Evolutionary conservation across 2,888 invertebrate species (phyloP).

Genomic region (Heliconius ethilla): DNA sequence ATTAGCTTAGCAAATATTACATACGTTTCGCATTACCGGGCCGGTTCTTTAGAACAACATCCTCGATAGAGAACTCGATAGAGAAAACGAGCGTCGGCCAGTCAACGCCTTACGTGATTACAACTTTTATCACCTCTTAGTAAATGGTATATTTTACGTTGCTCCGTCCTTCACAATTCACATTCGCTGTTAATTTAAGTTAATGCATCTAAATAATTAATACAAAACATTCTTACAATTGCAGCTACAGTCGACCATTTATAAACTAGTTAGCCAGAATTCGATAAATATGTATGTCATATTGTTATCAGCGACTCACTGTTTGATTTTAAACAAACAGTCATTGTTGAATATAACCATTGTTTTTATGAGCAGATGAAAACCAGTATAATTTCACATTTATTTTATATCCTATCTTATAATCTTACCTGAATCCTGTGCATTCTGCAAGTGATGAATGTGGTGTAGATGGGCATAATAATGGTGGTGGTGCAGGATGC

Average conservation of each 20-base stretch:
- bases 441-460: conserved; percentile 85
- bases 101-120: conserved; percentile 66
- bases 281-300: conserved; percentile 44
- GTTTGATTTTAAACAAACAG: conserved; percentile 68
- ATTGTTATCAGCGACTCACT: conserved; percentile 69
- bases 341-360: conserved; percentile 66
- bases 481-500: conserved; percentile 88
- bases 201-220: neutral
- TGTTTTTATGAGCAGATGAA: conserved; percentile 58
- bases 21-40: conserved; percentile 62
- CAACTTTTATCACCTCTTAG: conserved; percentile 65
- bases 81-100: conserved; percentile 63
- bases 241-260: conserved; percentile 13
- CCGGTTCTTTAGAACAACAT: conserved; percentile 65
- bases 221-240: neutral
- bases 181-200: neutral
- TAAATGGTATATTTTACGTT: conserved; percentile 58
- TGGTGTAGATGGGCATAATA: conserved; percentile 88
- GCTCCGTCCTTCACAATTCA: neutral
- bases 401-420: conserved; percentile 7
- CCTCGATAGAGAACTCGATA: conserved; percentile 62
- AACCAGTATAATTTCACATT: conserved; percentile 42
- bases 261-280: conserved; percentile 28
- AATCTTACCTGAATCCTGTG: conserved; percentile 82
- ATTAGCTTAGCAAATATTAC: conserved; percentile 72